Base-by-base conservation (phyloP, 2,113 vertebrate genomes). In the Halcyon senegalensis region DNA sequence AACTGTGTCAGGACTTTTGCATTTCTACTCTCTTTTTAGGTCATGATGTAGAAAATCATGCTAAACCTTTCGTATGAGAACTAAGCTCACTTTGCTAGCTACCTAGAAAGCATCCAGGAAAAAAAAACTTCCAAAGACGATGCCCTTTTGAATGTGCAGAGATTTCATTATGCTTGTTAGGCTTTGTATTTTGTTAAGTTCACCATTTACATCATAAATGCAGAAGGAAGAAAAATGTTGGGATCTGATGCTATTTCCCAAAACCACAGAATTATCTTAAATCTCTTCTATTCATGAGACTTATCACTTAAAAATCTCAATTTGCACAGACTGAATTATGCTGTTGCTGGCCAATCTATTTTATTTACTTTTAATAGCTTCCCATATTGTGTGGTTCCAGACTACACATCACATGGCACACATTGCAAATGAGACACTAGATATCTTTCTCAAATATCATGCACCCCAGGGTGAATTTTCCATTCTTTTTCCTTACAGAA, bases 221-320 rank as follows among this genome's bases (percentile, higher is more conserved):
- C 48, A 85, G 80, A 89, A 89, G 46, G 24, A 81, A 60, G 58
- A 79, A 95, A 90, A 96, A 70, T 37, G 20, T 5, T 0, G 0
- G 39, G 39, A 35, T 75, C 43, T 72, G 58, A 46, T 53, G 69
- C 27, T 70, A 69, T 35, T 90, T 84, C 24, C 30, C 35, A 35
- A 63, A 80, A 78, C 63, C 43, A 55, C 46, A 60, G n/a, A 82
- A 86, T 66, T 89, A 44, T 48, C 58, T 68, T 39, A 33, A 48
- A 80, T 43, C 35, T 56, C 31, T 48, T 48, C 63, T 15, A 28
- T 75, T 88, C 73, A 53, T 2, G 14, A 66, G 28, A 23, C 10
- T 44, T 72, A 68, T 30, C 44, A 62, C 88, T 95, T 75, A 33
- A 93, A 94, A 94, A 94, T 94, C 59, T 94, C 69, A 39, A 5